Percentiles rank a stretch among this genome's conserved stretches.
Evolutionary conservation across 2,888 invertebrate species (phyloP).

Genomic region (Alloscopus bannaensis): DNA sequence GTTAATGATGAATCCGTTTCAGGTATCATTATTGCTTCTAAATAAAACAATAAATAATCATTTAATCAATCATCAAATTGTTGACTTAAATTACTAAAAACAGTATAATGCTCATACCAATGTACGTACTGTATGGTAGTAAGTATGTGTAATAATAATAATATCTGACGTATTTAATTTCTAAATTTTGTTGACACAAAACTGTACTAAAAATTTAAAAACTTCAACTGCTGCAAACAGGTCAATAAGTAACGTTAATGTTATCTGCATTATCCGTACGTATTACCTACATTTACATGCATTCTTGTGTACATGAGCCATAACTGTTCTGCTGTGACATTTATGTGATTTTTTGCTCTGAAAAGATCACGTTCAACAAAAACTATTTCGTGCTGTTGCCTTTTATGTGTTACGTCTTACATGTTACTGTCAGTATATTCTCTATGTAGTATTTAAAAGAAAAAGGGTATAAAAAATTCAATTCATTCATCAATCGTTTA

Average conservation of each 20-base stretch:
- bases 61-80: slow-evolving; percentile 20
- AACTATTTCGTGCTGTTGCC: slow-evolving; percentile 18
- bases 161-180: slow-evolving; percentile 31
- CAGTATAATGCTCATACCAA: slow-evolving; percentile 42
- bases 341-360: no score
- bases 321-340: slow-evolving; percentile 13
- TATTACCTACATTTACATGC: neutral
- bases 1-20: slow-evolving; percentile 56
- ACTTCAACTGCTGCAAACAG: slow-evolving; percentile 38
- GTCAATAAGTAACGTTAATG: slow-evolving; percentile 53
- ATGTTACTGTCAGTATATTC: slow-evolving; percentile 10
- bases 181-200: slow-evolving; percentile 23
- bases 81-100: slow-evolving; percentile 36
- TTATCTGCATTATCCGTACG: slow-evolving; percentile 5
- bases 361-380: slow-evolving; percentile 3
- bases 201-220: slow-evolving; percentile 32
- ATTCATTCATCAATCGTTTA: slow-evolving; percentile 9
- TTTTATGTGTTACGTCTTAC: slow-evolving; percentile 10
- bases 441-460: neutral
- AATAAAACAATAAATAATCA: slow-evolving; percentile 24
- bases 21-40: slow-evolving; percentile 54
- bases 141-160: slow-evolving; percentile 27
- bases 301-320: slow-evolving; percentile 4
- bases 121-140: slow-evolving; percentile 31
- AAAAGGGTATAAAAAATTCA: neutral